These are phyloP conservation scores for Physella acuta DNA, from an alignment of 1,140 invertebrate species.

Conservation along the genomic window DNA sequence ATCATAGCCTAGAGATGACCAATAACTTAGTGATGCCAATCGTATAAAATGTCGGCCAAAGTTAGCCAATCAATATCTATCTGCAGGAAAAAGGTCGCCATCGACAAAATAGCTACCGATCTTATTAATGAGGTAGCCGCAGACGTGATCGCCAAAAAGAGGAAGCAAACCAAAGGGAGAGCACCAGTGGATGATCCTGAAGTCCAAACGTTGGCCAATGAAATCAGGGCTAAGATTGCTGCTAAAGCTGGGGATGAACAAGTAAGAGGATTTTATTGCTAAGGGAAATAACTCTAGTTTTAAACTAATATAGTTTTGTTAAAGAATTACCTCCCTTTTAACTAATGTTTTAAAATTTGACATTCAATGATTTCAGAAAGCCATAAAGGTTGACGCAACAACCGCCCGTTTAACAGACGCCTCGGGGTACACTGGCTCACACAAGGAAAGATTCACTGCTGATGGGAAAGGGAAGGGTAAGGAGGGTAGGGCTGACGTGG, in stretches of 20 bases:
- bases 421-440: conserved; percentile 62
- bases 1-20: no score
- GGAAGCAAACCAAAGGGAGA: not conserved
- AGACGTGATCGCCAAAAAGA: not conserved
- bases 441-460: conserved; percentile 64
- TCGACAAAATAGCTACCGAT: not conserved
- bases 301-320: no score
- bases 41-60: no score
- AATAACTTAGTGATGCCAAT: no score
- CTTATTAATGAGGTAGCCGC: conserved; percentile 1
- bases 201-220: conserved; percentile 1
- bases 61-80: not conserved
- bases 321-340: no score
- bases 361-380: conserved; percentile 8
- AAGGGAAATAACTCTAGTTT: no score
- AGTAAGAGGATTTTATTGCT: no score
- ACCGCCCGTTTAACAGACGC: conserved; percentile 67
- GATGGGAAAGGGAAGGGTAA: conserved; percentile 63
- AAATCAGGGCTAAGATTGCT: not conserved
- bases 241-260: conserved; percentile 4
- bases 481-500: conserved; percentile 54
- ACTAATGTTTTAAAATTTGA: not conserved
- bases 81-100: conserved; percentile 11
- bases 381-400: conserved; percentile 7
- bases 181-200: conserved; percentile 9